A percentile compares a stretch with the other conserved stretches of the same genome.
These are phyloP conservation scores for Oxyruncus cristatus DNA, from an alignment of 2,113 vertebrate species.

Conservation along the genomic window DNA sequence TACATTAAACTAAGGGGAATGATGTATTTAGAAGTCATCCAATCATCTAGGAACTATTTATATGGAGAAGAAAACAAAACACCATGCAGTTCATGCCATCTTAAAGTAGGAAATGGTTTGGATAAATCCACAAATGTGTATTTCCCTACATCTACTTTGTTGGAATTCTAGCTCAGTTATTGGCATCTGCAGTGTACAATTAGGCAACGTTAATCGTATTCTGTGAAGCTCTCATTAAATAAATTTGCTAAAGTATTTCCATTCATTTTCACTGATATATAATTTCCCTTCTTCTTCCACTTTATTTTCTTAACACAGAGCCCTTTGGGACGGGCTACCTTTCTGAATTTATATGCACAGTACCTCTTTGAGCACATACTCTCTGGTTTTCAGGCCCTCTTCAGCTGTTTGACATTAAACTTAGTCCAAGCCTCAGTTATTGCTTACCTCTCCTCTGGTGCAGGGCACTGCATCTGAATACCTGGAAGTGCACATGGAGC, in stretches of 20 bases:
- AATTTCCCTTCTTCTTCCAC: not conserved
- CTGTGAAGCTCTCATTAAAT: not conserved
- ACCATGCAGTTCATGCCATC: not conserved
- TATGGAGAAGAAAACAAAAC: not conserved
- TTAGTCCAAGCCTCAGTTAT: not conserved
- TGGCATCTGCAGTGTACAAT: not conserved
- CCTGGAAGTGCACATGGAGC: slow-evolving; percentile 84
- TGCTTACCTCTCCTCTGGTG: slow-evolving; percentile 85
- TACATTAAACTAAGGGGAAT: not conserved
- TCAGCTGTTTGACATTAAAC: not conserved
- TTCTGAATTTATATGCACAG: not conserved
- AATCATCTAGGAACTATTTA: not conserved
- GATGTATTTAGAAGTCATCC: not conserved
- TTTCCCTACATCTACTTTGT: not conserved
- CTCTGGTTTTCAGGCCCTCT: not conserved
- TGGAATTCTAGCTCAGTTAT: not conserved
- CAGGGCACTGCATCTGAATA: slow-evolving; percentile 82
- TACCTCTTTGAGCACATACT: not conserved
- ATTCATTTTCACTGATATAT: not conserved
- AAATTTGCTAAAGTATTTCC: not conserved
- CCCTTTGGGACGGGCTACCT: not conserved
- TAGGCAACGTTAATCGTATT: not conserved
- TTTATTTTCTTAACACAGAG: not conserved
- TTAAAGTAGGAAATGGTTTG: not conserved
- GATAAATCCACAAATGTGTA: not conserved